These are phyloP conservation scores for Caenorhabditis sp. DNA, from an alignment of 2,888 invertebrate genomes.

Conservation along the genomic window DNA sequence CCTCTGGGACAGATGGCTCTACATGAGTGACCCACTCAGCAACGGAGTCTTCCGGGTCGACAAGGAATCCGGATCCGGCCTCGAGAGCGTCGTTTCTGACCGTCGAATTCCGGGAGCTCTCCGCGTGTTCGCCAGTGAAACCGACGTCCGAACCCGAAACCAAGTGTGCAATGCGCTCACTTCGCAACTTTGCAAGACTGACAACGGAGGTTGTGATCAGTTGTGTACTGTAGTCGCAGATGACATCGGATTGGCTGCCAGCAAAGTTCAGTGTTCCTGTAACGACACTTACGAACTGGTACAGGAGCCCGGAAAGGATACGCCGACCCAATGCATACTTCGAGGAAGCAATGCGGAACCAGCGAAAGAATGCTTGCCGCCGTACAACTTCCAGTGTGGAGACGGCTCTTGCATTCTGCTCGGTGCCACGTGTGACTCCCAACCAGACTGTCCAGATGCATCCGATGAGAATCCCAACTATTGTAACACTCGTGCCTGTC, in stretches of 20 bases:
- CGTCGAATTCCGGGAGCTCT: conserved; percentile 83
- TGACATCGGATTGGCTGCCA: conserved; percentile 69
- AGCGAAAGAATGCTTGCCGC: conserved; percentile 70
- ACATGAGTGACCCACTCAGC: conserved; percentile 78
- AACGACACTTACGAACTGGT: conserved; percentile 90
- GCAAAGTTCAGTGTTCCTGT: conserved; percentile 89
- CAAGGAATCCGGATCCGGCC: conserved; percentile 82
- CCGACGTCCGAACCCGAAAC: conserved; percentile 71
- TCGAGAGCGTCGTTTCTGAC: conserved; percentile 93
- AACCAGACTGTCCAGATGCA: conserved; percentile 94
- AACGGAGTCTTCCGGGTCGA: conserved; percentile 94
- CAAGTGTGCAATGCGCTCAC: conserved; percentile 75
- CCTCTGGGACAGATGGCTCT: conserved; percentile 77
- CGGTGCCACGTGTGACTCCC: conserved; percentile 87
- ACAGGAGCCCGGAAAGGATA: conserved; percentile 82
- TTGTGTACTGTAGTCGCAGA: conserved; percentile 69
- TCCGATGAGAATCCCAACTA: conserved; percentile 91
- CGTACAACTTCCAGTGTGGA: conserved; percentile 78
- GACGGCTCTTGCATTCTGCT: conserved; percentile 86
- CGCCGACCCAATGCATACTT: conserved; percentile 75
- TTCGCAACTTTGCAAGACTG: conserved; percentile 88
- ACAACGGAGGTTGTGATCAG: conserved; percentile 90
- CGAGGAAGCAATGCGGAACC: conserved; percentile 48
- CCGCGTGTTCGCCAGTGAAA: conserved; percentile 76
- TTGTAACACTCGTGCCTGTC: conserved; percentile 78